Conservation (phyloP, 2,797 vertebrate genomes). For the Rhinogobio ventralis region DNA sequence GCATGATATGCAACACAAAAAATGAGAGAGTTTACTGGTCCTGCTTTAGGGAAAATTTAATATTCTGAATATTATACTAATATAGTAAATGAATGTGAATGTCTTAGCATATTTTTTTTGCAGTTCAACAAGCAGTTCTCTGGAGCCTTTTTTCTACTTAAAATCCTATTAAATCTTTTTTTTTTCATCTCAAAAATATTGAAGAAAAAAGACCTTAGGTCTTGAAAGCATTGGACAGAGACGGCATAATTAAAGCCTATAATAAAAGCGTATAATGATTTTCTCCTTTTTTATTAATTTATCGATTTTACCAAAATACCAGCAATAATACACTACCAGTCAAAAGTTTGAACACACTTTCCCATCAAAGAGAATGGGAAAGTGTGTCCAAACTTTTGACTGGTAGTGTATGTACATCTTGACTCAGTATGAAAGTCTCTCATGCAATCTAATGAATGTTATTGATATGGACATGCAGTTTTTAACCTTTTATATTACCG, state of each 20-base stretch:
- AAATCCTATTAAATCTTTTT: neutral
- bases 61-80: neutral
- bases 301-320: neutral
- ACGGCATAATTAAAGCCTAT: neutral
- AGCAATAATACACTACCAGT: too few relatives aligned
- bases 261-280: constrained; percentile 2
- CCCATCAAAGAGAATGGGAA: too few relatives aligned
- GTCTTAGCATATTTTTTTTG: neutral
- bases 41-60: neutral
- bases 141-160: neutral
- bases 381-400: too few relatives aligned
- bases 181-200: neutral
- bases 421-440: neutral
- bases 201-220: neutral
- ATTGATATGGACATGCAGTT: constrained; percentile 26
- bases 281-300: neutral
- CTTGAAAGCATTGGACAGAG: neutral
- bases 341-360: too few relatives aligned
- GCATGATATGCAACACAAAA: neutral
- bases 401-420: neutral
- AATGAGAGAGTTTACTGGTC: neutral
- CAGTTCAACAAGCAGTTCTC: neutral
- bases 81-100: neutral
- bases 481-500: constrained; percentile 22
- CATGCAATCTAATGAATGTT: constrained; percentile 18